Percentiles rank a stretch among this genome's conserved stretches.
Evolutionary conservation across 2,888 invertebrate genomes (phyloP).

Genomic region (Odontomyia ornata): DNA sequence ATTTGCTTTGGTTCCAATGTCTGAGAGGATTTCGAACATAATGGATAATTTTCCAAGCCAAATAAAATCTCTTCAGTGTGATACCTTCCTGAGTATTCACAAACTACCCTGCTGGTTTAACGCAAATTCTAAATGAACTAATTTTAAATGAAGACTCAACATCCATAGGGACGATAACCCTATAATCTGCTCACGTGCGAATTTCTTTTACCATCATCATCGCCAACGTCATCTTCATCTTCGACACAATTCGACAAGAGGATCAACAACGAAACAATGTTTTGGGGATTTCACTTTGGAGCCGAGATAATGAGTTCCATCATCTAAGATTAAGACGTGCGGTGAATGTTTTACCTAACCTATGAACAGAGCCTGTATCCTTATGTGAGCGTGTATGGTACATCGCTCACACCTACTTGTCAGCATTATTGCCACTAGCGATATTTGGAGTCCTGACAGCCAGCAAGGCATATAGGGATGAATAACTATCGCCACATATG

Average conservation of each 20-base stretch:
- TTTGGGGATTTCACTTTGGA: constrained; percentile 25
- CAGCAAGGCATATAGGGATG: neutral
- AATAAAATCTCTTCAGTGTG: too few relatives aligned
- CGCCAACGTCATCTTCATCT: neutral
- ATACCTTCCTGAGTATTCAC: too few relatives aligned
- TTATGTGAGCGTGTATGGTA: neutral
- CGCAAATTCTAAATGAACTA: too few relatives aligned
- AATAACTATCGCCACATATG: neutral
- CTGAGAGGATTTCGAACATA: too few relatives aligned
- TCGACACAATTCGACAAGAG: constrained; percentile 34
- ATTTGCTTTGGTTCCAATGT: too few relatives aligned
- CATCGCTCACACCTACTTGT: neutral
- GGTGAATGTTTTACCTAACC: constrained; percentile 41
- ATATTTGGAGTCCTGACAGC: neutral
- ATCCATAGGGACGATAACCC: constrained; percentile 7
- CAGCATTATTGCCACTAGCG: constrained; percentile 18
- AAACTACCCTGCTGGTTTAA: too few relatives aligned
- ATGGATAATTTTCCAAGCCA: too few relatives aligned
- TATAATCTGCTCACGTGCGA: neutral
- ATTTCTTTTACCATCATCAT: neutral
- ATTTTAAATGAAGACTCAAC: too few relatives aligned
- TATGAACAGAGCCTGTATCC: neutral
- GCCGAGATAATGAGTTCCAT: constrained; percentile 40
- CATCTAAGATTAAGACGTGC: constrained; percentile 42
- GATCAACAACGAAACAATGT: constrained; percentile 20